Conservation (phyloP, 2,797 vertebrate species). For the Dryobates pubescens region DNA sequence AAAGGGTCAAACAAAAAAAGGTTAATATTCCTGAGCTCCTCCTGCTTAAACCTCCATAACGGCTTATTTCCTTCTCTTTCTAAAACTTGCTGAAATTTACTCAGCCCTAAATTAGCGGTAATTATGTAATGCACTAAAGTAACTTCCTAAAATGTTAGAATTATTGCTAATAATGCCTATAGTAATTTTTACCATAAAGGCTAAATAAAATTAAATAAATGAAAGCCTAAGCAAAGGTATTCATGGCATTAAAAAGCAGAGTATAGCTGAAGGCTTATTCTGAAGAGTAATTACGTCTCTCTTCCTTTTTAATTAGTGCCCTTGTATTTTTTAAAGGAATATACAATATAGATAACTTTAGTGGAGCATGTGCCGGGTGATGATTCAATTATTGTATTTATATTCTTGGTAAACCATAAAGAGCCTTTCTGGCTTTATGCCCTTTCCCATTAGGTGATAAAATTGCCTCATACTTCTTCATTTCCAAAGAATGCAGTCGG, state of each 20-base stretch:
- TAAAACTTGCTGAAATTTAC: slow-evolving; percentile 63
- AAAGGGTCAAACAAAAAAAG: slow-evolving; percentile 6
- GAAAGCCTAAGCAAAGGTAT: slow-evolving; percentile 20
- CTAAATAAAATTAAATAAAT: slow-evolving; percentile 57
- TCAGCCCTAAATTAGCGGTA: slow-evolving; percentile 64
- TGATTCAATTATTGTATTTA: slow-evolving; percentile 66
- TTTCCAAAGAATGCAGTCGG: slow-evolving; percentile 53
- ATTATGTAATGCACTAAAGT: slow-evolving; percentile 63
- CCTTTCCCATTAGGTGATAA: slow-evolving; percentile 70
- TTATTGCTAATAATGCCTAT: slow-evolving; percentile 59
- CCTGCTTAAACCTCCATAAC: slow-evolving; percentile 49
- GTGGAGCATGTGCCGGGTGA: background rate
- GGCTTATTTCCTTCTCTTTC: slow-evolving; percentile 45
- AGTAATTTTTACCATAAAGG: slow-evolving; percentile 36
- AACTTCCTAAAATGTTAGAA: slow-evolving; percentile 65
- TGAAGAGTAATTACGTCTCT: slow-evolving; percentile 24
- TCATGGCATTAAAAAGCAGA: slow-evolving; percentile 11
- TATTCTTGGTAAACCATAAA: slow-evolving; percentile 59
- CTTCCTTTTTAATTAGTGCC: slow-evolving; percentile 48
- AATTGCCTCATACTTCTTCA: slow-evolving; percentile 65
- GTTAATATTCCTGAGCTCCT: slow-evolving; percentile 39
- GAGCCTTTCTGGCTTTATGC: slow-evolving; percentile 60
- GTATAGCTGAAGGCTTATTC: slow-evolving; percentile 27
- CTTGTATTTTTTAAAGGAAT: slow-evolving; percentile 36
- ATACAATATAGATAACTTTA: slow-evolving; percentile 30